Base-by-base conservation (phyloP, 2,888 invertebrate genomes). In the Miltochrista miniata region DNA sequence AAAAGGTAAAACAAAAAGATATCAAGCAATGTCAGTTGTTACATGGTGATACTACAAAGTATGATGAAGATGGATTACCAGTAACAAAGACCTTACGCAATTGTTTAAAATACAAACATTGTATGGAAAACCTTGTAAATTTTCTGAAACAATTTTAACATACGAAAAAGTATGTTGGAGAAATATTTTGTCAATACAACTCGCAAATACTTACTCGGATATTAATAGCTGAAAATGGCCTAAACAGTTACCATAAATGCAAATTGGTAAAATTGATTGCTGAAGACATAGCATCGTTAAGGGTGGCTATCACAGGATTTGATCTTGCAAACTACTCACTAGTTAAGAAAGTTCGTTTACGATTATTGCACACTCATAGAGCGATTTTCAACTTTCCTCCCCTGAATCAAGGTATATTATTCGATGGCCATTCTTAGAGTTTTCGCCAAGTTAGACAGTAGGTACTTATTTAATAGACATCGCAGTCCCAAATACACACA, bases 371-470 rank as follows among this genome's bases (percentile, higher is more conserved):
- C 49, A 78, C 72, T 35, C 65, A 76, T 39, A 89, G 87, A 0
- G 83, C 85, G 47, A 40, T 90, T 48, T 85, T 74, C 44, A 90
- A 90, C 59, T 59, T 78, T 54, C 89, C 89, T 29, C 88, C 90
- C 34, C 90, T 90, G 12, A 83, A 90, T n/a, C 89, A 90, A 70
- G 90, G 90, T 5, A 55, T 85, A 59, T 78, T 83, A 56, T 90
- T n/a, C 89, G 1, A 62, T 90, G 36, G 68, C 79, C 7, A 75
- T 90, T 51, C 79, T 89, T 37, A 87, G 85, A 31, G 76, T 90
- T 14, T 68, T 90, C 56, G 88, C 90, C 33, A 78, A 79, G 54
- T 70, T 90, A 56, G 68, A 79, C 30, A 74, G 87, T 47, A 75
- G 83, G n/a, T n/a, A n/a, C n/a, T n/a, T n/a, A n/a, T n/a, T n/a